Percentiles rank a stretch among this genome's conserved stretches.
Evolutionary conservation across 2,797 vertebrate species (phyloP).

Genomic region (Schizothorax lantsangensis): DNA sequence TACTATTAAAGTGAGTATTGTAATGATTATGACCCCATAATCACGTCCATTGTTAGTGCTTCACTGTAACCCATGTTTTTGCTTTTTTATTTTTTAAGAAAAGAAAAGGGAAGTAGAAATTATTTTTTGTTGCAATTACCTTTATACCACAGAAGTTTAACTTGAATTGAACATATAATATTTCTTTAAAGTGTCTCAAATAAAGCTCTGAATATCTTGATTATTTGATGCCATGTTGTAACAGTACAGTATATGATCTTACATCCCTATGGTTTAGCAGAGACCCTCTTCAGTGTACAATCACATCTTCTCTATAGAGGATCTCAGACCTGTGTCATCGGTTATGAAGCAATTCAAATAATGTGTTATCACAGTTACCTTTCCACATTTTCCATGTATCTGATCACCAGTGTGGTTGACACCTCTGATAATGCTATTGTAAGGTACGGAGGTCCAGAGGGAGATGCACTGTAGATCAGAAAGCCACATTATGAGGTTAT

Average conservation of each 20-base stretch:
- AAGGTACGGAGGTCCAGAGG: neutral
- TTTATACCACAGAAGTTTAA: no score
- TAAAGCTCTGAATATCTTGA: neutral
- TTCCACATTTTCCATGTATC: neutral
- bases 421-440: conserved; percentile 14
- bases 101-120: no score
- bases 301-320: neutral
- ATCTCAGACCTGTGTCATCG: neutral
- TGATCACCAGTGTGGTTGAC: neutral
- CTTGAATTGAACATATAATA: no score
- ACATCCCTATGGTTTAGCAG: neutral
- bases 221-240: neutral
- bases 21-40: no score
- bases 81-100: no score
- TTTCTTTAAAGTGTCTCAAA: neutral
- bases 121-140: no score
- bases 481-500: conserved; percentile 30
- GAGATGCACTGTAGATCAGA: conserved; percentile 19
- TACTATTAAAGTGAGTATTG: no score
- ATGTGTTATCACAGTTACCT: conserved; percentile 34
- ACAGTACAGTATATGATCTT: neutral
- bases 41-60: no score
- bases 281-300: neutral
- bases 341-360: conserved; percentile 18
- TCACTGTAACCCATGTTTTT: no score